phyloP scores from a whole-genome alignment of 2,888 invertebrate genomes.

The Eubasilissa splendida region DNA sequence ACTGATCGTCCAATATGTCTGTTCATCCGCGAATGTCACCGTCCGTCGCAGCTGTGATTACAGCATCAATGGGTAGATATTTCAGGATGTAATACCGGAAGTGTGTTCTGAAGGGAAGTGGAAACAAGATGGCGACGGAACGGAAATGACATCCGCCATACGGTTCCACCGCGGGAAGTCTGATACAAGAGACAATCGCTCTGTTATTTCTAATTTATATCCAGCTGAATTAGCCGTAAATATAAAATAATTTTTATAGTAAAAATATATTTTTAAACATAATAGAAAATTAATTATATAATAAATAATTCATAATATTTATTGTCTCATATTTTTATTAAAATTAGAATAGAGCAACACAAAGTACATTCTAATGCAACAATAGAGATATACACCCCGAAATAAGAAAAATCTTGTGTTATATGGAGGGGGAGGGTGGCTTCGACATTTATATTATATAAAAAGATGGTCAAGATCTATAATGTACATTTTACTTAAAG shows the following conservation, averaged over 20 bases:
- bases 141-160: slow-evolving; percentile 27
- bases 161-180: neutral
- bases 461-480: too few species aligned
- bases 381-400: too few species aligned
- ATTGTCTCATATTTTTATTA: too few species aligned
- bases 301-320: too few species aligned
- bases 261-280: neutral
- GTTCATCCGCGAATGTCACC: too few species aligned
- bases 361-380: too few species aligned
- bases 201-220: neutral
- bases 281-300: neutral
- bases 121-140: slow-evolving; percentile 35
- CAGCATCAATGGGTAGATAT: slow-evolving; percentile 15
- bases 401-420: too few species aligned
- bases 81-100: slow-evolving; percentile 39
- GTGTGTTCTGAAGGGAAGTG: slow-evolving; percentile 31
- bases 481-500: too few species aligned
- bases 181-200: neutral
- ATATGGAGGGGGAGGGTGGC: too few species aligned
- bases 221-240: neutral
- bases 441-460: too few species aligned
- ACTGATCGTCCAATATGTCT: too few species aligned
- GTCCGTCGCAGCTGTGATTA: slow-evolving; percentile 15
- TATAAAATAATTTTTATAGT: neutral
- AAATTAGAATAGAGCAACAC: too few species aligned